Percentiles rank a stretch among this genome's conserved stretches.
Evolutionary conservation across 2,113 vertebrate genomes (phyloP).

Genomic region (Siniperca chuatsi): DNA sequence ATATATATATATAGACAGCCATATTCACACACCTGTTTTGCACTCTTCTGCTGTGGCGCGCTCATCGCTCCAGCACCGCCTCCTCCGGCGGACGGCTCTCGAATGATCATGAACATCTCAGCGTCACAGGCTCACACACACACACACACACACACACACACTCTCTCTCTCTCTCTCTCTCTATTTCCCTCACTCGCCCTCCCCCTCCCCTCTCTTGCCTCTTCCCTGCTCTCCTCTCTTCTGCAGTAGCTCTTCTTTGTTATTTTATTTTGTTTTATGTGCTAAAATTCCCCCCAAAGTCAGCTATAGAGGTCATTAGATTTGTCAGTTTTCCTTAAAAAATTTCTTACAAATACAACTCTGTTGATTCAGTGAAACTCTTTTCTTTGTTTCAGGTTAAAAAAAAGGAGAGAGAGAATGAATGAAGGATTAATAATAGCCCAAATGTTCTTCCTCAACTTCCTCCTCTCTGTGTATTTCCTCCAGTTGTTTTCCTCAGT

Average conservation of each 20-base stretch:
- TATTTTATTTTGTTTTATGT: constrained; percentile 12
- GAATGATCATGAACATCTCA: constrained; percentile 87
- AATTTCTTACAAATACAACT: neutral
- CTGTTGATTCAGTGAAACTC: neutral
- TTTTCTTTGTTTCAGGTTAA: neutral
- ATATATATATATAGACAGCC: neutral
- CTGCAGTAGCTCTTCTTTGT: neutral
- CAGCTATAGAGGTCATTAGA: neutral
- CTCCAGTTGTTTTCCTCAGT: constrained; percentile 8
- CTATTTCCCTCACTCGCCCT: constrained; percentile 48
- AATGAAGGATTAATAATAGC: neutral
- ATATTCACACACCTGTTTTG: constrained; percentile 83
- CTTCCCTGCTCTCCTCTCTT: constrained; percentile 34
- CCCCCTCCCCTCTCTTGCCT: constrained; percentile 49
- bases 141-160: too few relatives aligned
- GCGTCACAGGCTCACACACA: constrained; percentile 58
- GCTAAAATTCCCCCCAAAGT: constrained; percentile 20
- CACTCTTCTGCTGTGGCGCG: constrained; percentile 67
- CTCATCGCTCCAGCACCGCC: constrained; percentile 66
- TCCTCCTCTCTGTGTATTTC: neutral
- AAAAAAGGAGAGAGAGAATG: neutral
- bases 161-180: constrained; percentile 32
- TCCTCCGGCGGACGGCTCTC: constrained; percentile 75
- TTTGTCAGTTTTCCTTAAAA: neutral
- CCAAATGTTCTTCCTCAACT: neutral